Base-by-base conservation (phyloP, 2,888 invertebrate species). In the Entomobrya multifasciata region DNA sequence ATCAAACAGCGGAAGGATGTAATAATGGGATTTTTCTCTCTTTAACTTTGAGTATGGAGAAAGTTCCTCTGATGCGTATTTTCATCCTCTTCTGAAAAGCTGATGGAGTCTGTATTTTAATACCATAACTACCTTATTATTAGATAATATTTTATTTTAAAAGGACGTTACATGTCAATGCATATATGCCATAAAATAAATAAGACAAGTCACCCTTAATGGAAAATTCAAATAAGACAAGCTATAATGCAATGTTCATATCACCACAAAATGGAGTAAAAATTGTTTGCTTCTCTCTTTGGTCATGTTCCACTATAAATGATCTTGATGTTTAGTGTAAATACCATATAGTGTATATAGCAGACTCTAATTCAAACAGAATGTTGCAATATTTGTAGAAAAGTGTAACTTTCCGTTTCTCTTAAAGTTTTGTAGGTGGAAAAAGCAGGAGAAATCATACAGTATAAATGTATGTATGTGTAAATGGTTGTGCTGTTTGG, bases 81-180 rank as follows among this genome's bases (percentile, higher is more conserved):
- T n/a, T n/a, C n/a, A n/a, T n/a, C n/a, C n/a, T n/a, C n/a, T n/a
- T n/a, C n/a, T n/a, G n/a, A n/a, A n/a, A n/a, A n/a, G n/a, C n/a
- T n/a, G n/a, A n/a, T n/a, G n/a, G n/a, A n/a, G n/a, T n/a, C n/a
- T n/a, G n/a, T n/a, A n/a, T n/a, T n/a, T n/a, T n/a, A n/a, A n/a
- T n/a, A n/a, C n/a, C n/a, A n/a, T n/a, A n/a, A n/a, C 20, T 15
- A 25, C 47, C 3, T 10, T 44, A 44, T 70, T 70, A 70, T 70
- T 70, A 30, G 25, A 15, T 47, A 70, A 70, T 70, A 70, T 70
- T 70, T 70, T 70, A 70, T 47, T 70, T 70, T 70, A 44, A 70
- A 70, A 70, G 10, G 70, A 70, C 70, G 47, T 70, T 22, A 47
- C n/a, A n/a, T n/a, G n/a, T n/a, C n/a, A n/a, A n/a, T n/a, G n/a